Evolutionary conservation across 30 jellyfish, hydroid and myxozoan genomes (phyloP).

Genomic region (Chrysaora quinquecirrha): DNA sequence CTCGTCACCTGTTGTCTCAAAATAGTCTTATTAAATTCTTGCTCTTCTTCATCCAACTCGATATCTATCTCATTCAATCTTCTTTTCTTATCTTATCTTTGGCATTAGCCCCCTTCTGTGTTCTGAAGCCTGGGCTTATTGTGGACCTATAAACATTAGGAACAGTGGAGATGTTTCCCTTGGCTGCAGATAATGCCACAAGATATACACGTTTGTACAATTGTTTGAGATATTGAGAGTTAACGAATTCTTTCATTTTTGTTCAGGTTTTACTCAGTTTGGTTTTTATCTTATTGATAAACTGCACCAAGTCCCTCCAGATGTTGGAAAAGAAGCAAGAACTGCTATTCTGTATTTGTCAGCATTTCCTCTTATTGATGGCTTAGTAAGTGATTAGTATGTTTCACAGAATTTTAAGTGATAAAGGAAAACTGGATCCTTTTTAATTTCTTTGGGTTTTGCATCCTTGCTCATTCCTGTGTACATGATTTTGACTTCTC

Average conservation of each 20-base stretch:
- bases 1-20: too few species aligned
- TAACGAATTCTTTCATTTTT: too few species aligned
- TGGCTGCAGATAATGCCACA: not conserved
- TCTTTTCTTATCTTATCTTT: not conserved
- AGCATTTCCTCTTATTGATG: slow-evolving; percentile 73
- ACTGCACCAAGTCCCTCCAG: slow-evolving; percentile 65
- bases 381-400: slow-evolving; percentile 63
- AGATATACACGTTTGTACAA: too few species aligned
- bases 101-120: not conserved
- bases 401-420: too few species aligned
- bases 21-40: not conserved
- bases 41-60: not conserved
- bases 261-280: slow-evolving; percentile 59
- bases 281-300: slow-evolving; percentile 61
- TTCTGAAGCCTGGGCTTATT: not conserved
- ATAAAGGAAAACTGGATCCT: too few species aligned
- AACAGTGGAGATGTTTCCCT: not conserved
- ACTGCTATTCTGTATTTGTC: slow-evolving; percentile 45
- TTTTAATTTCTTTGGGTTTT: too few species aligned
- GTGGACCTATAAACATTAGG: not conserved
- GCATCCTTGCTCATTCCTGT: too few species aligned
- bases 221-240: too few species aligned
- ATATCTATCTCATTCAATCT: not conserved
- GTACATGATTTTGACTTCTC: too few species aligned
- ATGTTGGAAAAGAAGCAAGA: slow-evolving; percentile 62